Conservation (phyloP, 2,113 vertebrate species). For the Himantopus leucocephalus region DNA sequence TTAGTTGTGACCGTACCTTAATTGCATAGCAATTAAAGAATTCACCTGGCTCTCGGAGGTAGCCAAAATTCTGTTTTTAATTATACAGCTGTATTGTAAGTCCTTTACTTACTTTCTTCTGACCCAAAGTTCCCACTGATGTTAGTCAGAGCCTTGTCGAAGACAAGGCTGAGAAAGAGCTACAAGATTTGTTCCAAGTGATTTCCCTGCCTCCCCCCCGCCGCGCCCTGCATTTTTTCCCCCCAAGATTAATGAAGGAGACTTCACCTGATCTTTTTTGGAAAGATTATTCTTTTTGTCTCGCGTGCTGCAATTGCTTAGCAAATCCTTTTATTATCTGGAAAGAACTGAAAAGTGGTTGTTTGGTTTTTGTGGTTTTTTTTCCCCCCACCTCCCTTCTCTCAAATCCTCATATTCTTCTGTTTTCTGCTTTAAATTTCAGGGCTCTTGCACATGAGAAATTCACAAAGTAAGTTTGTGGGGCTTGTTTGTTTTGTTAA, state of each 20-base stretch:
- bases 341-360: neutral
- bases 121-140: neutral
- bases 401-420: neutral
- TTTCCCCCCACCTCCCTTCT: neutral
- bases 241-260: neutral
- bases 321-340: neutral
- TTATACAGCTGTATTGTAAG: neutral
- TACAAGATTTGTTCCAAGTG: neutral
- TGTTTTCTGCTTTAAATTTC: constrained; percentile 39
- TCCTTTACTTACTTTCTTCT: neutral
- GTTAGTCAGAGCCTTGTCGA: neutral
- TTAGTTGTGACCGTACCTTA: constrained; percentile 37
- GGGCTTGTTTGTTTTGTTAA: neutral
- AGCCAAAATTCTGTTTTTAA: neutral
- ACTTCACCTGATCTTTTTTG: neutral
- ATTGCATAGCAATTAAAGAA: constrained; percentile 60
- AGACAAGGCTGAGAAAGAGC: neutral
- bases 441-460: constrained; percentile 97
- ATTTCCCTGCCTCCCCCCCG: neutral
- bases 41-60: constrained; percentile 53
- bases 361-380: neutral
- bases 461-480: constrained; percentile 94
- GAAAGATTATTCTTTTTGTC: neutral
- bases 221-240: rapidly evolving
- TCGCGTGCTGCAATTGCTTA: neutral